Evolutionary conservation across 2,113 vertebrate genomes (phyloP), one percentile per base, ranked within the genome.

Genomic region (Cepphus grylle): DNA sequence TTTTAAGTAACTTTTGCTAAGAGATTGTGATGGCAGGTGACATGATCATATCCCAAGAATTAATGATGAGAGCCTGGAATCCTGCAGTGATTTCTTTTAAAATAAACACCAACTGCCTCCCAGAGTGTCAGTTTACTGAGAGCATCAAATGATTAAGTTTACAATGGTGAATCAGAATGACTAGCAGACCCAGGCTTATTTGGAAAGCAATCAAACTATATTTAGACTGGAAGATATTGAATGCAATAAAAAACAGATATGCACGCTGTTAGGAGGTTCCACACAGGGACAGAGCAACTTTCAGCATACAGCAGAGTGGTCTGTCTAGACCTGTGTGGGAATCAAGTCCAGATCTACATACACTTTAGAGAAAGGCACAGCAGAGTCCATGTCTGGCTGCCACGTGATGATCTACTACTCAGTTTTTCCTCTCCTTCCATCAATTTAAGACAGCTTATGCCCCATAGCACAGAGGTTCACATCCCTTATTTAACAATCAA

Each of bases 101-200:
- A 79, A 71, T 25, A 78, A 93, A 63, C 40, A 89, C 56, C 82
- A 92, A 1, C 70, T 90, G 78, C 81, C 87, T 95, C 93, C 43
- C 9, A 29, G 58, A 95, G 52, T 43, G 26, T 86, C 76, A 91
- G 81, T 85, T 96, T 93, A 96, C 52, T 63, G 53, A 85, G 70
- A 94, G 92, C 90, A 88, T 66, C 74, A 80, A 93, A 95, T 95
- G 55, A 97, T 94, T 76, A 76, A 83, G 30, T 76, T 90, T 82
- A 71, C 25, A 34, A 15, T 34, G 87, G 73, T 94, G 96, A 96
- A 96, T 95, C 80, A 95, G 93, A 96, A 81, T 36, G 61, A 85
- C 86, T 21, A 92, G 82, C 53, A 93, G 90, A 88, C 26, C 22
- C 65, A 52, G 17, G 49, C 53, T 95, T 82, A 62, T 93, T 88